Percentiles rank a stretch among this genome's conserved stretches.
Conservation (phyloP, 1,140 invertebrate genomes). For the Panagrolaimus sp. region DNA sequence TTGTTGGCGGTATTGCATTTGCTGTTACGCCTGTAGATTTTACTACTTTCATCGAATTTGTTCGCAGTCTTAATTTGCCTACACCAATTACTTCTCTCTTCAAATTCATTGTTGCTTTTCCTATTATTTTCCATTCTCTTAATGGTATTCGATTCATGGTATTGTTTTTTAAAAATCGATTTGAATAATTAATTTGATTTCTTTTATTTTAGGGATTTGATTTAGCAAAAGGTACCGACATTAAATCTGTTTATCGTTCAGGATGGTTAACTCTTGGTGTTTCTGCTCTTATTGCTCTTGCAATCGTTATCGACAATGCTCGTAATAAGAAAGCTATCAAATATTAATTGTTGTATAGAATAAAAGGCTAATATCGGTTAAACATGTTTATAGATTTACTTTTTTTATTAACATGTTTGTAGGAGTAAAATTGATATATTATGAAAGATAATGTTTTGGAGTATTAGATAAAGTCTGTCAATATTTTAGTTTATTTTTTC, state of each 20-base stretch:
- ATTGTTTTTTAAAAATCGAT: constrained; percentile 1
- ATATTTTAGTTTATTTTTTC: background rate
- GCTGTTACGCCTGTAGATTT: constrained; percentile 43
- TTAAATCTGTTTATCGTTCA: constrained; percentile 39
- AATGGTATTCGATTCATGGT: constrained; percentile 50
- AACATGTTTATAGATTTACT: background rate
- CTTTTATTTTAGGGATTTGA: constrained; percentile 46
- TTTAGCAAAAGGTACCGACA: constrained; percentile 51
- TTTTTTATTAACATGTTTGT: constrained; percentile 4
- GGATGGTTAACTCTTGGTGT: constrained; percentile 46
- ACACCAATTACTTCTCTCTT: constrained; percentile 37
- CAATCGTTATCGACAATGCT: constrained; percentile 40
- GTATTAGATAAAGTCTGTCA: background rate
- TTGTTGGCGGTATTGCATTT: constrained; percentile 49
- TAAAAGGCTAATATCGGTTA: background rate
- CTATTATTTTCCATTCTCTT: constrained; percentile 49
- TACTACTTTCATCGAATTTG: constrained; percentile 45
- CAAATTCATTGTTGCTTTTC: constrained; percentile 54
- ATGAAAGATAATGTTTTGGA: constrained; percentile 1
- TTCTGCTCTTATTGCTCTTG: constrained; percentile 40
- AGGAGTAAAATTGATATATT: background rate
- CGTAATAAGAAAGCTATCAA: constrained; percentile 25
- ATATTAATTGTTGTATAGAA: background rate
- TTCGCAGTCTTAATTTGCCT: constrained; percentile 41
- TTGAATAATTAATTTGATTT: background rate